Base-by-base conservation (phyloP, 2,888 invertebrate genomes). In the Heliconius aoede region DNA sequence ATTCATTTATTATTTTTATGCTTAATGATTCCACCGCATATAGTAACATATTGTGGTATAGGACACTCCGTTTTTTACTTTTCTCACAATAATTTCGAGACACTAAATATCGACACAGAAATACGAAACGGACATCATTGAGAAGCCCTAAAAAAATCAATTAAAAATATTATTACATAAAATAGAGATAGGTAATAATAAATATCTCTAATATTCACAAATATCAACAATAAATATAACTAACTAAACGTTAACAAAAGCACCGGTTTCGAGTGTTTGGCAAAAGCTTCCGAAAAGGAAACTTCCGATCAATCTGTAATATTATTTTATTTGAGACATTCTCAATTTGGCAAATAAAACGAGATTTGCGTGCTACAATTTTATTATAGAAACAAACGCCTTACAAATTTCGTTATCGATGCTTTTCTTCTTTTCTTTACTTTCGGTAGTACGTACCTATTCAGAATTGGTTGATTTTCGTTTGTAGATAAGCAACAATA, bases 321-420 rank as follows among this genome's bases (percentile, higher is more conserved):
- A 77, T 69, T 55, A 73, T 76, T 76, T 79, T 73, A 68, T 75
- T 78, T 74, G 78, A 76, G 72, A 78, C 74, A 61, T 74, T 76
- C 64, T 67, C 62, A 76, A 78, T 78, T 79, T 73, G 73, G 67
- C 76, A 72, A 76, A 79, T 76, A 76, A 74, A 73, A 78, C 24
- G 72, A 72, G 72, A 76, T 76, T 76, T 74, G 62, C 60, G 60
- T 51, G 65, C 68, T 62, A 73, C 67, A 61, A 55, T 74, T 72
- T 74, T 65, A 55, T 32, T 60, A 68, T n/a, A 72, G 62, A 55
- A 76, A 76, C 62, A 72, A 73, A 28, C 67, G 60, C n/a, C 62
- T 76, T 69, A 30, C 61, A 67, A 61, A 73, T 73, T 65, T 60
- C 58, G 40, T 76, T 65, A 64, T 76, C 40, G 61, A 40, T 72